Percentiles rank a stretch among this genome's conserved stretches.
Evolutionary conservation across 2,888 invertebrate genomes (phyloP).

Genomic region (Stenotaenia linearis): DNA sequence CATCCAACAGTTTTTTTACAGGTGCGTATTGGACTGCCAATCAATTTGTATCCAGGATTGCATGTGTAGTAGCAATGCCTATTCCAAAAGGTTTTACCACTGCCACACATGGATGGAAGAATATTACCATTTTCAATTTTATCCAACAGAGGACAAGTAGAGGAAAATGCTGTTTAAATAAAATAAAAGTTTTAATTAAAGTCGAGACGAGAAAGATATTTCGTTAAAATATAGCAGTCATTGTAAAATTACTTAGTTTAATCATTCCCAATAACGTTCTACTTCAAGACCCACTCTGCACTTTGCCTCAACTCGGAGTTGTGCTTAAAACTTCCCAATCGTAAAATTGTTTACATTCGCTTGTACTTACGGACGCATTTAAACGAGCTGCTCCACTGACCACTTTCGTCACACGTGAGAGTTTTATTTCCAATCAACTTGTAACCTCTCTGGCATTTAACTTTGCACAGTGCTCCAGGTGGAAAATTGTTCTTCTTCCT

Average conservation of each 20-base stretch:
- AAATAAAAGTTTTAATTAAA: conserved; percentile 28
- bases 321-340: background rate
- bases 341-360: background rate
- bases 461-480: conserved; percentile 44
- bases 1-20: conserved; percentile 47
- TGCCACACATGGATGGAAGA: conserved; percentile 53
- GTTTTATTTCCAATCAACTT: conserved; percentile 53
- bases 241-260: background rate
- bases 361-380: conserved; percentile 28
- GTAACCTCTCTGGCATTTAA: conserved; percentile 54
- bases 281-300: background rate
- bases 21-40: conserved; percentile 43
- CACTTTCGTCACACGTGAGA: conserved; percentile 52
- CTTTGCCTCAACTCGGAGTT: background rate
- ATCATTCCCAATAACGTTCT: background rate
- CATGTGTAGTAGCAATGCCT: conserved; percentile 50
- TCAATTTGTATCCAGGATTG: conserved; percentile 50
- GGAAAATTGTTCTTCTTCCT: background rate
- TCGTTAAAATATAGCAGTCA: too few relatives aligned
- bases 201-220: too few relatives aligned
- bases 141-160: conserved; percentile 52
- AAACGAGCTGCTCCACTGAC: conserved; percentile 47
- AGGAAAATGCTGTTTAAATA: conserved; percentile 39
- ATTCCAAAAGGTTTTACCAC: conserved; percentile 50
- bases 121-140: conserved; percentile 53